Evolutionary conservation across 2,888 invertebrate genomes (phyloP).

Genomic region (Lacanobia wlatinum): DNA sequence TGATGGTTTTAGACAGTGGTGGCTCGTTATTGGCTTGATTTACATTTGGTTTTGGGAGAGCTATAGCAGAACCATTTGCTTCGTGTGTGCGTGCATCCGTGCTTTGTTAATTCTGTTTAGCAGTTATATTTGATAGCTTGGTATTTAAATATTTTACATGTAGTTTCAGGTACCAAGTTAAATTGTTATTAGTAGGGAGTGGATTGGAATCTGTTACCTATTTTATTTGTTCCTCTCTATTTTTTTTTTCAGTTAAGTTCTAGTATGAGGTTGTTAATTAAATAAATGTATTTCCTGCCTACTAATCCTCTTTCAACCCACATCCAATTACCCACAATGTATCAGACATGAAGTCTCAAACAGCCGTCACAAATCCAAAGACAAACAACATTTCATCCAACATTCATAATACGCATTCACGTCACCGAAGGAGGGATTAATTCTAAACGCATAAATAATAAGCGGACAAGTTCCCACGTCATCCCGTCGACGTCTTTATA

Average conservation of each 20-base stretch:
- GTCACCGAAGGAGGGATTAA: constrained; percentile 66
- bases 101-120: too few species aligned
- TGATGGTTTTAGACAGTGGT: constrained; percentile 12
- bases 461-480: constrained; percentile 84
- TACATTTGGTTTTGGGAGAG: constrained; percentile 31
- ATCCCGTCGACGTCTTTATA: constrained; percentile 86
- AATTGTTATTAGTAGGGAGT: too few species aligned
- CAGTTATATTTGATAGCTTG: neutral
- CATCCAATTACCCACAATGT: constrained; percentile 31
- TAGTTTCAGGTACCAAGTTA: too few species aligned
- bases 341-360: constrained; percentile 28
- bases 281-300: neutral
- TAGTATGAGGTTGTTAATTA: neutral
- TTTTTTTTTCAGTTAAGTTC: too few species aligned
- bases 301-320: constrained; percentile 16
- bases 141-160: too few species aligned
- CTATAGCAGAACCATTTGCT: neutral
- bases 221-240: too few species aligned
- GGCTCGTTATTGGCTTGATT: constrained; percentile 14
- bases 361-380: constrained; percentile 50
- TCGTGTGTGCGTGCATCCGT: neutral
- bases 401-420: constrained; percentile 59
- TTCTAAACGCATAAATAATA: constrained; percentile 78
- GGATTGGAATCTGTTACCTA: too few species aligned
- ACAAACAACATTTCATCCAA: constrained; percentile 54